phyloP scores from a whole-genome alignment of 2,113 vertebrate genomes.

The Protobothrops flavoviridis region DNA sequence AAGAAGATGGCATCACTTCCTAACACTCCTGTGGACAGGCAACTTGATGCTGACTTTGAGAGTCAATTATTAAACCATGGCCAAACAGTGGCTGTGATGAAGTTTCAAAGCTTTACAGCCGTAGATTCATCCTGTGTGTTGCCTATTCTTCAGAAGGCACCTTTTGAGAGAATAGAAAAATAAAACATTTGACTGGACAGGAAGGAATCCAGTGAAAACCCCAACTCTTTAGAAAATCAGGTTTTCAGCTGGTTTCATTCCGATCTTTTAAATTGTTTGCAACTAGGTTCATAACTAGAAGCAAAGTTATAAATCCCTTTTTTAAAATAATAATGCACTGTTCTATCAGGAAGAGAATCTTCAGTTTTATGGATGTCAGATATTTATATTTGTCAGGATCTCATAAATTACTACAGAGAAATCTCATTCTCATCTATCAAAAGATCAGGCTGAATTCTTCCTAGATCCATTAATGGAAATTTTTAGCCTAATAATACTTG shows the following conservation, averaged over 20 bases:
- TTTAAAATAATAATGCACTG: background rate
- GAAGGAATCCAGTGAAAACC: background rate
- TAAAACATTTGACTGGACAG: background rate
- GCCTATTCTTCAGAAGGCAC: background rate
- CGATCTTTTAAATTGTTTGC: background rate
- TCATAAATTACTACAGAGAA: background rate
- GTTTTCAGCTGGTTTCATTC: background rate
- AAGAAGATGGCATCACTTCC: background rate
- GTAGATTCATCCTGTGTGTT: background rate
- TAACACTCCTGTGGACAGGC: background rate
- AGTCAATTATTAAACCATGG: background rate
- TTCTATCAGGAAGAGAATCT: background rate
- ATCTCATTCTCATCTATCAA: background rate
- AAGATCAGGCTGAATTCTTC: background rate
- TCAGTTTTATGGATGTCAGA: background rate
- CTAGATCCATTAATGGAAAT: background rate
- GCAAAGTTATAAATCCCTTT: background rate
- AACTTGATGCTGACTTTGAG: background rate
- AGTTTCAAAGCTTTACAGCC: background rate
- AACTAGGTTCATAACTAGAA: background rate
- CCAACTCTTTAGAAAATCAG: background rate
- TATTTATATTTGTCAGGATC: background rate
- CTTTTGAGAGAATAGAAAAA: background rate
- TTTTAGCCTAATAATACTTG: background rate
- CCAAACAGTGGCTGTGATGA: background rate